Percentiles rank a stretch among this genome's conserved stretches.
Conservation (phyloP, 2,113 vertebrate species). For the Camelus dromedarius region DNA sequence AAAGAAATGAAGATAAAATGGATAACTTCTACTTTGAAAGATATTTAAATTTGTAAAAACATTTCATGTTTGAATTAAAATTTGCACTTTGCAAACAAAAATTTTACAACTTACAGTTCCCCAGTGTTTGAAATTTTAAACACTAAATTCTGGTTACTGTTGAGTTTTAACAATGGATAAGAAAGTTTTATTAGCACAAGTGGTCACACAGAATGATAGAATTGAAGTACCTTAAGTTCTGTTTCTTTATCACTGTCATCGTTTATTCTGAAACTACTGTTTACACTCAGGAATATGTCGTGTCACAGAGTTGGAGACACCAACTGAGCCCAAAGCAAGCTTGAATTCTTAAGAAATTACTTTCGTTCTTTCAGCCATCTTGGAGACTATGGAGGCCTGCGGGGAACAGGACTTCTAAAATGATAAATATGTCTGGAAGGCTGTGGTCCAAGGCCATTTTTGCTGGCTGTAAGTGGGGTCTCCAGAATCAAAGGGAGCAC, state of each 20-base stretch:
- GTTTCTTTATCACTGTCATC: neutral
- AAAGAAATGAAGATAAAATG: neutral
- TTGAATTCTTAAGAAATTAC: neutral
- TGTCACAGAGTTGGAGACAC: neutral
- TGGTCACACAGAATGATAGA: neutral
- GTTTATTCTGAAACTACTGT: constrained; percentile 4
- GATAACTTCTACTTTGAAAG: neutral
- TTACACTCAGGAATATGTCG: neutral
- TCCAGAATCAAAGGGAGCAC: too few species aligned
- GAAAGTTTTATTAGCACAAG: neutral
- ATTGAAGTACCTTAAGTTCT: neutral
- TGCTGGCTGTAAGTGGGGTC: too few species aligned
- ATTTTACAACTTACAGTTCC: neutral
- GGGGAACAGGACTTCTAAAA: too few species aligned
- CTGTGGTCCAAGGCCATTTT: too few species aligned
- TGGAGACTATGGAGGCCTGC: too few species aligned
- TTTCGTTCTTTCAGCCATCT: neutral
- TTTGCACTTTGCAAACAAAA: neutral
- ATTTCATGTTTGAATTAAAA: neutral
- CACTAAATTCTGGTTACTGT: neutral
- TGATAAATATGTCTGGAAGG: too few species aligned
- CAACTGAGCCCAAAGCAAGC: neutral
- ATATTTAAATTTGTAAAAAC: neutral
- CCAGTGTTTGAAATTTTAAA: constrained; percentile 16
- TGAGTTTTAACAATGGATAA: neutral